Base-by-base conservation (phyloP, 2,113 vertebrate species). In the Steatornis caripensis region DNA sequence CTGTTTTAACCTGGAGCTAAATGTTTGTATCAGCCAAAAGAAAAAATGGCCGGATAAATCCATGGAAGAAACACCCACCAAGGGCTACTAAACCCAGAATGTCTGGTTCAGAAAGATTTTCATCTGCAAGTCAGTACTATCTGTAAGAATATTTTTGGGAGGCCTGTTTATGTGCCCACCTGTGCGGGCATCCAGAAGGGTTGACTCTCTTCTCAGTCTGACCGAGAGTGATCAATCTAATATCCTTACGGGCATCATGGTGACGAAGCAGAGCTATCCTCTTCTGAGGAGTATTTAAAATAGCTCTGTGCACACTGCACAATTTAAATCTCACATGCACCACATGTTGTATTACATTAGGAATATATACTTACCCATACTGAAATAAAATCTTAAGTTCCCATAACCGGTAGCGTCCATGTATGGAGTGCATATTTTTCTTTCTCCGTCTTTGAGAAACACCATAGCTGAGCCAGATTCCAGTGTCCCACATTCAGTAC, bases 351-450 rank as follows among this genome's bases (percentile, higher is more conserved):
- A 43, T n/a, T 75, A 34, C 48, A 27, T 48, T n/a, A 92, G 57
- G 68, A 72, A 51, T 37, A 89, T 54, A 60, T 90, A 97, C 98
- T 93, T 96, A 99, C 99, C 99, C 99, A 99, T 99, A 66, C 98
- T 98, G 58, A 99, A 99, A 98, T 99, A 98, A 98, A 99, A 99
- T 45, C 99, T 98, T 64, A 99, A 98, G 98, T 99, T 99, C 84
- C 99, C 99, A 29, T 98, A 99, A 53, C 98, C 98, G 0, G 99
- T 99, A 58, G 99, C 99, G 95, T 99, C 99, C 96, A 99, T 98
- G 95, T 99, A 99, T 0, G 99, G 99, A 26, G 99, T 99, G 79
- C 99, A 99, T 80, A 99, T 92, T 96, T 98, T 98, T 86, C 99
- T 99, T 86, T 98, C 98, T 69, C 99, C 99, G 9, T 99, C 99